A percentile compares a stretch with the other conserved stretches of the same genome.
Conservation (phyloP, 2,888 invertebrate genomes). For the Suillia variegata region DNA sequence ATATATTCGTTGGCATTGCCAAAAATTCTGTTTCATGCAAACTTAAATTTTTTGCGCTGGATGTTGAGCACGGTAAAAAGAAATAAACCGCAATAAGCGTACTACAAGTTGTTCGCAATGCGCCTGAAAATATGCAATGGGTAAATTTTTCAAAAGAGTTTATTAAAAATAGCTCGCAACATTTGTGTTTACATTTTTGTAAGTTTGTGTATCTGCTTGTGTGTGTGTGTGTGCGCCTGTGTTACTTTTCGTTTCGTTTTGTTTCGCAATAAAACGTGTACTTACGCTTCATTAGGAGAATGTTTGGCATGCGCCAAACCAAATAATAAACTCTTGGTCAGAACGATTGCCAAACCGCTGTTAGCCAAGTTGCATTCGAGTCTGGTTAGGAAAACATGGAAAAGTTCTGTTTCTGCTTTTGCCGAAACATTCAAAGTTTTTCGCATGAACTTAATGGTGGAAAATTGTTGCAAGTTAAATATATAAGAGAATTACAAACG, state of each 20-base stretch:
- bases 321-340: not conserved
- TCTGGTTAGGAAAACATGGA: too few species aligned
- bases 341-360: not conserved
- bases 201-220: not conserved
- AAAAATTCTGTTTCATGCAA: not conserved
- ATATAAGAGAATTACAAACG: too few species aligned
- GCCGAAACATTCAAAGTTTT: too few species aligned
- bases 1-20: not conserved
- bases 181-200: not conserved
- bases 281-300: not conserved
- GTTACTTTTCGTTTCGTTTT: not conserved
- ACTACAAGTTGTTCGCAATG: constrained; percentile 18
- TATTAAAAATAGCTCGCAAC: constrained; percentile 22
- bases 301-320: not conserved
- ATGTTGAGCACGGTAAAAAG: too few species aligned
- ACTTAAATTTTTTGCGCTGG: too few species aligned
- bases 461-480: too few species aligned
- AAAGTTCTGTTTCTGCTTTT: too few species aligned
- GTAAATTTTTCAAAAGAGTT: constrained; percentile 15
- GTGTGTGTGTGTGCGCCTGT: not conserved
- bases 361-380: too few species aligned
- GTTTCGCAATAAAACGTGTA: not conserved
- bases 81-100: too few species aligned
- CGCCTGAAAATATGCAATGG: constrained; percentile 23
- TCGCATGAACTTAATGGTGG: too few species aligned